Percentiles rank a stretch among this genome's conserved stretches.
phyloP scores from a whole-genome alignment of 2,888 invertebrate species.

The Luffia ferchaultella region DNA sequence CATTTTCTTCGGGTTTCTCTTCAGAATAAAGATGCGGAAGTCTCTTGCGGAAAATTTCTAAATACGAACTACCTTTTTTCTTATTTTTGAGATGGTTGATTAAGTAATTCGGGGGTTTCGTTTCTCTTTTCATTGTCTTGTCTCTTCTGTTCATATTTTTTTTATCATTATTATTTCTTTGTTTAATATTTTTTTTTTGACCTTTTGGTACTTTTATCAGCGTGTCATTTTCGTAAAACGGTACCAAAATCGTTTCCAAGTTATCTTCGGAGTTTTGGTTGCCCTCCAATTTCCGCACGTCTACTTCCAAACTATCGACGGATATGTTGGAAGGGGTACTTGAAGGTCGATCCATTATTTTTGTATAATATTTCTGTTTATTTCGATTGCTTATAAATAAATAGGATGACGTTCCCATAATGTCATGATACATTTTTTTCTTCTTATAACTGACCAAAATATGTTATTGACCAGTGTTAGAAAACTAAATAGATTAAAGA shows the following conservation, averaged over 20 bases:
- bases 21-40: constrained; percentile 22
- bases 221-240: constrained; percentile 56
- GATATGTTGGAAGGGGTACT: constrained; percentile 41
- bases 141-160: constrained; percentile 1
- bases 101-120: constrained; percentile 31
- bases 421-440: constrained; percentile 22
- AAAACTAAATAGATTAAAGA: too few species aligned
- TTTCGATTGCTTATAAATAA: constrained; percentile 35
- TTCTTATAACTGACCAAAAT: constrained; percentile 2
- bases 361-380: constrained; percentile 18
- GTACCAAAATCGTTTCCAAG: constrained; percentile 51
- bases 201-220: constrained; percentile 46
- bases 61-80: constrained; percentile 30
- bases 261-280: too few species aligned
- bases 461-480: constrained; percentile 1
- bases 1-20: constrained; percentile 21
- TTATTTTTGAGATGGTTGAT: constrained; percentile 35
- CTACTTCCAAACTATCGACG: constrained; percentile 42
- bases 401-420: constrained; percentile 32
- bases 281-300: too few species aligned
- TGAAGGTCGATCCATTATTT: constrained; percentile 35
- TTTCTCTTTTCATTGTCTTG: constrained; percentile 21
- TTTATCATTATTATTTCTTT: not conserved
- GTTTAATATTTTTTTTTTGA: constrained; percentile 23
- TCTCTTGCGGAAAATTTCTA: constrained; percentile 49